phyloP scores from a whole-genome alignment of 2,888 invertebrate genomes.

The Arrhopalites spinosus region DNA sequence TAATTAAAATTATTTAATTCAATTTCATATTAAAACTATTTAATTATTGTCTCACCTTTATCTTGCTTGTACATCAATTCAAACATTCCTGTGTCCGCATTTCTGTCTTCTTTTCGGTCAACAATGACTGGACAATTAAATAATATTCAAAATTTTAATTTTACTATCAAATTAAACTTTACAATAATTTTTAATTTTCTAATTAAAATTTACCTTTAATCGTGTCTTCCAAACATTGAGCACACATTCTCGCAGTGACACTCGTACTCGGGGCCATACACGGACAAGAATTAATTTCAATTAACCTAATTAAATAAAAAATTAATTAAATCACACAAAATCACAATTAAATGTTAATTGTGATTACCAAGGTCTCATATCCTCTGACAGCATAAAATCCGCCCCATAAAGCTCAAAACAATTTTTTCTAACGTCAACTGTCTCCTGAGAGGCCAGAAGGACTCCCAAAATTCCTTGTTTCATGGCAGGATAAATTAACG shows the following conservation, averaged over 20 bases:
- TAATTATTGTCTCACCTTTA: no score
- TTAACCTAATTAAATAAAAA: no score
- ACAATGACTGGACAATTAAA: conserved; percentile 68
- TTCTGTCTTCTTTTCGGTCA: conserved; percentile 72
- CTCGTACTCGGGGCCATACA: conserved; percentile 83
- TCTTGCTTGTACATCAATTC: conserved; percentile 77
- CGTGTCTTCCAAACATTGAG: conserved; percentile 78
- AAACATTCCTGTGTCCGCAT: conserved; percentile 79
- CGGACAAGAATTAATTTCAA: conserved; percentile 91
- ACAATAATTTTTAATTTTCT: conserved; percentile 1
- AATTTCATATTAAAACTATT: no score
- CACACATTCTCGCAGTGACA: conserved; percentile 81
- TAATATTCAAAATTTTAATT: background rate
- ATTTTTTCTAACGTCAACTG: conserved; percentile 66
- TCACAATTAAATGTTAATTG: background rate
- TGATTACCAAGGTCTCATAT: conserved; percentile 79
- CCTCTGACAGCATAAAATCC: conserved; percentile 86
- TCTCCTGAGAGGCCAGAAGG: conserved; percentile 74
- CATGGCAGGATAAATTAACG: conserved; percentile 79
- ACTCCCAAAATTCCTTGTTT: conserved; percentile 78
- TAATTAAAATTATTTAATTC: no score
- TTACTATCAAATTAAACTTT: background rate
- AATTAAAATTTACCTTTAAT: conserved; percentile 71
- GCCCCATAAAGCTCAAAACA: conserved; percentile 90
- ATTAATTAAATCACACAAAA: background rate